Evolutionary conservation across 2,113 vertebrate species (phyloP).

Genomic region (Hipposideros armiger): DNA sequence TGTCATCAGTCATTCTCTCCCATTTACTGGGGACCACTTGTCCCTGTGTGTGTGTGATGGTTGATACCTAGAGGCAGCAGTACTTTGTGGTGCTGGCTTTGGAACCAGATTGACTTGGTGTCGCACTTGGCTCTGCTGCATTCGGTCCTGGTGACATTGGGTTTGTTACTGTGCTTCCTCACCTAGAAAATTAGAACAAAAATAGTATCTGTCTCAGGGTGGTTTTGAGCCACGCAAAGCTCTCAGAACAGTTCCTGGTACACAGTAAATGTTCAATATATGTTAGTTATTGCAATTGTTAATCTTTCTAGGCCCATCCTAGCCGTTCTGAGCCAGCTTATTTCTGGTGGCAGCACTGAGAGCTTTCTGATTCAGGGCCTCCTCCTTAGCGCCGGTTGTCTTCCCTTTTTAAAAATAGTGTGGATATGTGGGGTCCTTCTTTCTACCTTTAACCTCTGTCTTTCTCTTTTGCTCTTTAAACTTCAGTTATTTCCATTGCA

Average conservation of each 20-base stretch:
- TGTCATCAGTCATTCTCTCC: neutral
- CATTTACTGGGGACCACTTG: neutral
- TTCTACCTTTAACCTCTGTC: neutral
- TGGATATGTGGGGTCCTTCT: neutral
- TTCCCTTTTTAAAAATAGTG: neutral
- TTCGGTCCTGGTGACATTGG: neutral
- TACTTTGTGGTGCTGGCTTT: neutral
- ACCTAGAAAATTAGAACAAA: constrained; percentile 15
- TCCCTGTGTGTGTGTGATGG: neutral
- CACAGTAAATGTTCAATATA: neutral
- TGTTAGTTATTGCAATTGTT: neutral
- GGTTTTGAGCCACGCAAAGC: neutral
- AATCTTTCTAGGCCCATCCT: neutral
- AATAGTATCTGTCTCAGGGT: neutral
- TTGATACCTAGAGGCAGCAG: neutral
- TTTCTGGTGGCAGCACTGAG: neutral
- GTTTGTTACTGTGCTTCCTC: neutral
- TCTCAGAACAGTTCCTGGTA: constrained; percentile 14
- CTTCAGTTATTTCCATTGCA: neutral
- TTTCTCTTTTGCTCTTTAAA: neutral
- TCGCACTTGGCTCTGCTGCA: neutral
- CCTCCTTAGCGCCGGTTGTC: neutral
- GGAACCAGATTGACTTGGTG: neutral
- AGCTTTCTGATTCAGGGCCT: neutral
- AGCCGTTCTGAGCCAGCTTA: neutral